These are phyloP conservation scores for Charaxes varanes DNA, from an alignment of 1,140 invertebrate species.

Conservation along the genomic window DNA sequence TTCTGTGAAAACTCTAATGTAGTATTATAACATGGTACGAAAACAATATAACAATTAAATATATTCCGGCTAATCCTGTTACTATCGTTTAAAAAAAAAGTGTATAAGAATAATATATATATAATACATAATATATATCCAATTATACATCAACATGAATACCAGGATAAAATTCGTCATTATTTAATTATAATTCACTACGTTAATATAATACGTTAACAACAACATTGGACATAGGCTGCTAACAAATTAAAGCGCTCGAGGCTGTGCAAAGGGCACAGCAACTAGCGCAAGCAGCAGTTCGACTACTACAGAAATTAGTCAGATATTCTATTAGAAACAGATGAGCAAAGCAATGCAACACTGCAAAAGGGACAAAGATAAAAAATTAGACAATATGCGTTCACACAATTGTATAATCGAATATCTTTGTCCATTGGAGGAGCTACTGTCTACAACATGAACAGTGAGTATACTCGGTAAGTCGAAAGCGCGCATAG, in stretches of 20 bases:
- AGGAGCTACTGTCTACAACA: background rate
- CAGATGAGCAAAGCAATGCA: background rate
- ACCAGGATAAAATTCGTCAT: constrained; percentile 56
- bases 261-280: constrained; percentile 18
- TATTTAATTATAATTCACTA: constrained; percentile 63
- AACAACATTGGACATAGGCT: constrained; percentile 52
- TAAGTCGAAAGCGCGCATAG: no score
- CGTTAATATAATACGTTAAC: constrained; percentile 57
- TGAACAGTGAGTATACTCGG: no score
- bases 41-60: constrained; percentile 68
- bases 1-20: constrained; percentile 42
- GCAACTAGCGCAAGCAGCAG: background rate
- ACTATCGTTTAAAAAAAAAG: constrained; percentile 55
- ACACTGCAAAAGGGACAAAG: background rate
- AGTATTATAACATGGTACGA: constrained; percentile 52
- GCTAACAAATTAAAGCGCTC: constrained; percentile 23
- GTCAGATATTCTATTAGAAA: no score
- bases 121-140: constrained; percentile 38
- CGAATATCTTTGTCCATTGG: constrained; percentile 1
- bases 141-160: constrained; percentile 47
- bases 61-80: constrained; percentile 44
- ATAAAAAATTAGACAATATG: background rate
- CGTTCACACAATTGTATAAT: background rate
- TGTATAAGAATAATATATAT: constrained; percentile 70
- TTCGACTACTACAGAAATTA: background rate